phyloP scores from a whole-genome alignment of 1,140 invertebrate species.

The Drosophila sulfurigaster region DNA sequence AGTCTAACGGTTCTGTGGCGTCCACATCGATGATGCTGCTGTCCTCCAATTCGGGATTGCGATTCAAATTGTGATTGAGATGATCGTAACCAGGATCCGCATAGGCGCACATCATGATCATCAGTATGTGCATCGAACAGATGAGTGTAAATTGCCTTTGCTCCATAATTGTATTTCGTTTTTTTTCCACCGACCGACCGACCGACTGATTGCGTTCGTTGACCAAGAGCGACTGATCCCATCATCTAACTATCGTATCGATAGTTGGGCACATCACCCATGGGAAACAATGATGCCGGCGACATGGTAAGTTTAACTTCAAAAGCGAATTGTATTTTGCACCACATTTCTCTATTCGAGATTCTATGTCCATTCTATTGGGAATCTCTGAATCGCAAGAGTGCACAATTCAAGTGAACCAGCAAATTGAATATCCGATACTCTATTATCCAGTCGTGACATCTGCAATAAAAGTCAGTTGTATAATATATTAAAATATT shows the following conservation, averaged over 20 bases:
- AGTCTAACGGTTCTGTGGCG: slow-evolving; percentile 21
- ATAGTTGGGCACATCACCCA: slow-evolving; percentile 39
- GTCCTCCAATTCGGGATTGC: slow-evolving; percentile 44
- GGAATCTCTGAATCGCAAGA: slow-evolving; percentile 60
- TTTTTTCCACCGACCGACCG: slow-evolving; percentile 2
- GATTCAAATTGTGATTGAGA: slow-evolving; percentile 9
- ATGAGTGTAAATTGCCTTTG: slow-evolving; percentile 4
- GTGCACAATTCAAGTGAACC: slow-evolving; percentile 47
- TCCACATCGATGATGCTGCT: slow-evolving; percentile 42
- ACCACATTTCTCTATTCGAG: slow-evolving; percentile 9
- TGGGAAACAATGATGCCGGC: slow-evolving; percentile 62
- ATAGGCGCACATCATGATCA: slow-evolving; percentile 6
- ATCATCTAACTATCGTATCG: background rate
- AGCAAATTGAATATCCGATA: slow-evolving; percentile 35
- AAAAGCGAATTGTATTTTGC: slow-evolving; percentile 65
- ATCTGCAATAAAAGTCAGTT: no score
- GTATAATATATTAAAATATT: no score
- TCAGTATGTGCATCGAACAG: background rate
- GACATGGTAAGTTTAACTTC: slow-evolving; percentile 75
- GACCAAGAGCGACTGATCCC: slow-evolving; percentile 47
- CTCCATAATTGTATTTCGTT: slow-evolving; percentile 15
- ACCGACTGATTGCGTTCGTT: slow-evolving; percentile 41
- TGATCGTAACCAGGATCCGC: slow-evolving; percentile 45
- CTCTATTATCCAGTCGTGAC: background rate
- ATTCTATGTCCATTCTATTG: slow-evolving; percentile 48